These are phyloP conservation scores for Aythya baeri DNA, from an alignment of 2,113 vertebrate genomes.

Conservation along the genomic window DNA sequence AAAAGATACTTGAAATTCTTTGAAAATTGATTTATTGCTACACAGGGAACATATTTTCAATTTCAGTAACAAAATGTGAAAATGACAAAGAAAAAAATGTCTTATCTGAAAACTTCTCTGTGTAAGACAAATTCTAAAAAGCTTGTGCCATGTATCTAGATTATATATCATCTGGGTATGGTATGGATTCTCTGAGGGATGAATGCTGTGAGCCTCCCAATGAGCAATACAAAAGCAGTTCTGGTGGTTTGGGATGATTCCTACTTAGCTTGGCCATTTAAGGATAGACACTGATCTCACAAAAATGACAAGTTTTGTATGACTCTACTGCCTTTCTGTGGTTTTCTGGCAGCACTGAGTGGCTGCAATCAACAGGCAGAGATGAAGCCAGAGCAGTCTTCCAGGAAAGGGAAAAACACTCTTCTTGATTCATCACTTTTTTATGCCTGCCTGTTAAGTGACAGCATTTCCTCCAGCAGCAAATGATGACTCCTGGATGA, in stretches of 20 bases:
- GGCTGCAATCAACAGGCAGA: background rate
- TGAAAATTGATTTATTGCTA: background rate
- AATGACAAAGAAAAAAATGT: background rate
- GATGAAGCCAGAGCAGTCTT: background rate
- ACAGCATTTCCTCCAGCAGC: background rate
- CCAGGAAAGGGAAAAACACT: background rate
- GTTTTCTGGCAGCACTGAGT: constrained; percentile 43
- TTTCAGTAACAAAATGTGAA: background rate
- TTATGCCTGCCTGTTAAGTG: background rate
- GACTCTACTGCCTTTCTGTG: constrained; percentile 60
- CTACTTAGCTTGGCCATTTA: background rate
- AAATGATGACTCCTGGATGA: background rate
- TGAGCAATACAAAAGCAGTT: background rate
- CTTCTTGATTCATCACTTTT: constrained; percentile 10
- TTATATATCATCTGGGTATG: rapidly evolving
- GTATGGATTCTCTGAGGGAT: background rate
- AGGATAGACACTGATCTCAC: background rate
- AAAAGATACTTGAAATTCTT: background rate
- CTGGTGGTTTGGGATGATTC: background rate
- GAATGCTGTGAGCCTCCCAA: background rate
- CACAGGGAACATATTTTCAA: background rate
- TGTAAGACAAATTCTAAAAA: background rate
- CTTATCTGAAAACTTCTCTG: background rate
- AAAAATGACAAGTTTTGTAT: background rate
- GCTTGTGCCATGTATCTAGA: rapidly evolving